These are phyloP conservation scores for Pteromalus puparum DNA, from an alignment of 1,140 invertebrate species.

Conservation along the genomic window DNA sequence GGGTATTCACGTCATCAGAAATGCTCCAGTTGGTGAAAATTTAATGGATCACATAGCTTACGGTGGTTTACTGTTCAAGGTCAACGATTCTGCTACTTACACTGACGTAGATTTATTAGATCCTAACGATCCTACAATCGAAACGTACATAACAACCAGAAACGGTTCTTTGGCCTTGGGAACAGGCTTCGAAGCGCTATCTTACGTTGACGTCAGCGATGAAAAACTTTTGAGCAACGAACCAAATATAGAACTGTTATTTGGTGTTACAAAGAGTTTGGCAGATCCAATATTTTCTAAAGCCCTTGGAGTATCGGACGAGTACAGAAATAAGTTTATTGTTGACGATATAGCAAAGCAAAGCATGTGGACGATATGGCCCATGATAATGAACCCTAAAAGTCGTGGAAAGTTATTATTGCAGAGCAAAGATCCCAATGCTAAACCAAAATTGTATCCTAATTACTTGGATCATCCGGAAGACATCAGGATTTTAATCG, in stretches of 20 bases:
- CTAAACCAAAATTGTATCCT: too few relatives aligned
- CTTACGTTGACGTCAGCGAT: constrained; percentile 79
- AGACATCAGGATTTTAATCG: background rate
- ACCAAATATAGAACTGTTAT: constrained; percentile 81
- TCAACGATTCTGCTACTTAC: constrained; percentile 73
- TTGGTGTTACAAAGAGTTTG: background rate
- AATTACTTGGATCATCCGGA: constrained; percentile 11
- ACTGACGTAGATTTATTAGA: constrained; percentile 38
- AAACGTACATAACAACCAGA: constrained; percentile 75
- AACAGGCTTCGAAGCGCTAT: constrained; percentile 85
- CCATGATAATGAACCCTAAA: background rate
- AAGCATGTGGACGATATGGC: background rate
- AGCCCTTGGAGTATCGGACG: background rate
- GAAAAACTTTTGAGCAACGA: constrained; percentile 79
- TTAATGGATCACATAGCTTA: constrained; percentile 87
- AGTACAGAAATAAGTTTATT: background rate
- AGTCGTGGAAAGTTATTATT: constrained; percentile 10
- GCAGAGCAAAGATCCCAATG: background rate
- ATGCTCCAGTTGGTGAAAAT: constrained; percentile 67
- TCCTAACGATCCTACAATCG: constrained; percentile 63
- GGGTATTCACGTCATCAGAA: constrained; percentile 79
- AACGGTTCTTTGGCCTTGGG: constrained; percentile 85
- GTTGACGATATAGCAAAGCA: background rate
- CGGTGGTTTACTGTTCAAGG: constrained; percentile 81
- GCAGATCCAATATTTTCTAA: background rate